Evolutionary conservation across 2,113 vertebrate genomes (phyloP).

Genomic region (Lampris megalopsis): DNA sequence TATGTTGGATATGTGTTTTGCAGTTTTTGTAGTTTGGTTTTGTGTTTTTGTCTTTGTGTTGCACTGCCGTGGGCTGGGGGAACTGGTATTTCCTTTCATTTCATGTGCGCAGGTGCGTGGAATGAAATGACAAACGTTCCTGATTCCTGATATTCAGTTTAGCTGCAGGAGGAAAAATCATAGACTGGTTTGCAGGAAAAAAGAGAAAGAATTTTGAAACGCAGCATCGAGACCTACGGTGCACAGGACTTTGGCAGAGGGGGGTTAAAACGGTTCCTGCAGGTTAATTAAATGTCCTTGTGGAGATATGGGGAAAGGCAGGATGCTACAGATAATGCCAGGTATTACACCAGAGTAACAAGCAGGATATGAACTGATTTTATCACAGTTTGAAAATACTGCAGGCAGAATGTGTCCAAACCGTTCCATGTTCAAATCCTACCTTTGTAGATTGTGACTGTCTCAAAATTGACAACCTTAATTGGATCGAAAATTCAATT

Average conservation of each 20-base stretch:
- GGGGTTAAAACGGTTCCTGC: not conserved
- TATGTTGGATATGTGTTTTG: no score
- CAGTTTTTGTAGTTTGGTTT: no score
- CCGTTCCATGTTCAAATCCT: not conserved
- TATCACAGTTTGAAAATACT: not conserved
- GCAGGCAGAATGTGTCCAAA: not conserved
- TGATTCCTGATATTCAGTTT: no score
- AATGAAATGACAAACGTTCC: no score
- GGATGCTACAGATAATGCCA: not conserved
- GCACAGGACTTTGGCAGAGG: not conserved
- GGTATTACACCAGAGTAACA: not conserved
- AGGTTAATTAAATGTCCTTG: not conserved
- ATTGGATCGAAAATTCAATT: slow-evolving; percentile 3
- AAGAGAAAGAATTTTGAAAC: not conserved
- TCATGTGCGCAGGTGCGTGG: no score
- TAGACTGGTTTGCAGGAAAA: not conserved
- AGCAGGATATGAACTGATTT: not conserved
- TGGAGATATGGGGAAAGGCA: not conserved
- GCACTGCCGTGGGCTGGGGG: no score
- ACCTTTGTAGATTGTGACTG: not conserved
- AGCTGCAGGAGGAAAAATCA: no score
- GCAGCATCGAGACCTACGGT: not conserved
- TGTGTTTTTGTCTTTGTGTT: no score
- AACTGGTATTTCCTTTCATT: no score
- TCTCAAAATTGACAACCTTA: not conserved